Conservation (phyloP, 2,113 vertebrate species). For the Actenoides hombroni region DNA sequence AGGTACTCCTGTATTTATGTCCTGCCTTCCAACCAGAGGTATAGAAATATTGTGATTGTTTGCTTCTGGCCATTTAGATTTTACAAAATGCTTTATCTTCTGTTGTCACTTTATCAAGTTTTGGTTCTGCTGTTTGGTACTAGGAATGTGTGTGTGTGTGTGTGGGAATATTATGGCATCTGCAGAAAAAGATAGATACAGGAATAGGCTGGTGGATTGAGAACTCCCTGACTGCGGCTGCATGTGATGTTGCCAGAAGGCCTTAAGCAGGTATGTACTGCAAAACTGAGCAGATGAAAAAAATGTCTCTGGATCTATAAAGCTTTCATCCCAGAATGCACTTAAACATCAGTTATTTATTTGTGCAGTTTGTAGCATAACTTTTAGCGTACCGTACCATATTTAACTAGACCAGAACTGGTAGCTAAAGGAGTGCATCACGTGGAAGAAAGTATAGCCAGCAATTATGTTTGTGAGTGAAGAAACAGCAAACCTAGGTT, state of each 20-base stretch:
- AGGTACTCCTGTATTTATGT: background rate
- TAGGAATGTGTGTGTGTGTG: rapidly evolving
- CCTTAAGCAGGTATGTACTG: background rate
- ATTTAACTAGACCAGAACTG: background rate
- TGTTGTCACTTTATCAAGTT: background rate
- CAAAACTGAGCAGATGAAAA: background rate
- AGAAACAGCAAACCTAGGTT: background rate
- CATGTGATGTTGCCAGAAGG: background rate
- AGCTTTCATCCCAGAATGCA: constrained; percentile 10
- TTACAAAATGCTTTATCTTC: constrained; percentile 11
- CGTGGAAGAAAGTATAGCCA: background rate
- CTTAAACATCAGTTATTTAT: constrained; percentile 24
- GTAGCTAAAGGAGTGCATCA: background rate
- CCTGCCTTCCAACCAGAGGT: background rate
- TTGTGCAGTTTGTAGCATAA: background rate
- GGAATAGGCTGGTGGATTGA: background rate
- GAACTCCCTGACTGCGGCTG: background rate
- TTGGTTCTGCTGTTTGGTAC: background rate
- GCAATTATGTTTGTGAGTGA: background rate
- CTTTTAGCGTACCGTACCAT: background rate
- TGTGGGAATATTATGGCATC: background rate
- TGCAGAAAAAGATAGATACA: background rate
- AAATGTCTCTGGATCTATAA: constrained; percentile 32
- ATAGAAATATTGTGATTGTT: background rate
- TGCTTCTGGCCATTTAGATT: constrained; percentile 14